Percentiles rank a stretch among this genome's conserved stretches.
Conservation (phyloP, 2,113 vertebrate genomes). For the Cyprinodon brontotheroides region DNA sequence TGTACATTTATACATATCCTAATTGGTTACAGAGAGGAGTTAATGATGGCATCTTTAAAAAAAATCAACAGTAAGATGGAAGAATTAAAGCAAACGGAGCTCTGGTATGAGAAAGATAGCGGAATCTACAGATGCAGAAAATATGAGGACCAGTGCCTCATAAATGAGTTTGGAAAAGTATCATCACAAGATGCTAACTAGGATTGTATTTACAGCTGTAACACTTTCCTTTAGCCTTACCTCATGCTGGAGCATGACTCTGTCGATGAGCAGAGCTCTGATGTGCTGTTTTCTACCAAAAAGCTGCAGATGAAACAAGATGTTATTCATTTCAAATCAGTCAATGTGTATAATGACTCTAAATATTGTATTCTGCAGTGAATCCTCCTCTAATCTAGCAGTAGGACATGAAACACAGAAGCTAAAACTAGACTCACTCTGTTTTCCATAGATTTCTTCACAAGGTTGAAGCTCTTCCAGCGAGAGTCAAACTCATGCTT, state of each 20-base stretch:
- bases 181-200: not conserved
- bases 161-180: too few species aligned
- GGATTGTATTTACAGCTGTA: accelerated
- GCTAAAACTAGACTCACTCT: constrained; percentile 77
- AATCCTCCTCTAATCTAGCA: not conserved
- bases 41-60: too few species aligned
- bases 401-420: not conserved
- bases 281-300: constrained; percentile 96
- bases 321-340: not conserved
- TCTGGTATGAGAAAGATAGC: not conserved
- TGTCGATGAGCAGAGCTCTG: constrained; percentile 92
- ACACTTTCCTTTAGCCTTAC: constrained; percentile 64
- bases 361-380: not conserved
- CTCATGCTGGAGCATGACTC: constrained; percentile 98
- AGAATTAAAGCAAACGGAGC: too few species aligned
- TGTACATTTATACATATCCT: too few species aligned
- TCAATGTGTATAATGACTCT: not conserved
- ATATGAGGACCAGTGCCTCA: too few species aligned
- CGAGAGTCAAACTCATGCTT: constrained; percentile 97
- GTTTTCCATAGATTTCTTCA: constrained; percentile 99
- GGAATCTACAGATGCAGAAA: not conserved
- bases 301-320: constrained; percentile 82
- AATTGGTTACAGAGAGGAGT: too few species aligned
- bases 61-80: too few species aligned
- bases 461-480: constrained; percentile 97